Evolutionary conservation across 1,140 invertebrate genomes (phyloP).

Genomic region (Limonius californicus): DNA sequence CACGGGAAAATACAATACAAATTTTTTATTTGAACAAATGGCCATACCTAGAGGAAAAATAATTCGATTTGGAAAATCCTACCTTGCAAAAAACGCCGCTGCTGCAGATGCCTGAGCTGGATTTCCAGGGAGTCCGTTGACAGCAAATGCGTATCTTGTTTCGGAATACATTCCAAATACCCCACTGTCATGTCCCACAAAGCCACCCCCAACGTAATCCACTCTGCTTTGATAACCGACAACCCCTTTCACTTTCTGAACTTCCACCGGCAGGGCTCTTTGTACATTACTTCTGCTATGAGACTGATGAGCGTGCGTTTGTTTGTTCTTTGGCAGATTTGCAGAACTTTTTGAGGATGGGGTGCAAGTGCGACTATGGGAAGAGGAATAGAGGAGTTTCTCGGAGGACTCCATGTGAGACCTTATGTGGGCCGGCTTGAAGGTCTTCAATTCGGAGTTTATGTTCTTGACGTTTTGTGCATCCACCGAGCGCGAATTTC

Average conservation of each 20-base stretch:
- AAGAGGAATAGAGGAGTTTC: neutral
- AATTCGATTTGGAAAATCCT: slow-evolving; percentile 34
- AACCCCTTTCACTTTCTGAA: slow-evolving; percentile 26
- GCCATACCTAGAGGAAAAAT: neutral
- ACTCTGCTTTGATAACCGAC: slow-evolving; percentile 30
- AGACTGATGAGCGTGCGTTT: slow-evolving; percentile 19
- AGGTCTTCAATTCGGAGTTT: neutral
- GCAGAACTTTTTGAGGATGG: neutral
- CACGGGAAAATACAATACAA: neutral
- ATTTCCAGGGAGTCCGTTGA: slow-evolving; percentile 43
- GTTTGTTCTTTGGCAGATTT: slow-evolving; percentile 17
- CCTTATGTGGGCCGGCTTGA: neutral
- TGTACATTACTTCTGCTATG: neutral
- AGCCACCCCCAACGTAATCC: slow-evolving; percentile 24
- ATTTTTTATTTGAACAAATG: slow-evolving; percentile 2
- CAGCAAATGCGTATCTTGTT: slow-evolving; percentile 46
- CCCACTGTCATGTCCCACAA: slow-evolving; percentile 31
- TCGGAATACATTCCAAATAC: slow-evolving; percentile 46
- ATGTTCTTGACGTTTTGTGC: neutral
- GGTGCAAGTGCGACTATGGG: neutral
- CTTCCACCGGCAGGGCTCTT: neutral
- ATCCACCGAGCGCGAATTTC: neutral
- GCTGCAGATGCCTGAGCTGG: slow-evolving; percentile 45
- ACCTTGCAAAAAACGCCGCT: slow-evolving; percentile 50
- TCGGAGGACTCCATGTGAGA: neutral